Base-by-base conservation (phyloP, 2,797 vertebrate species). In the Crocidura indochinensis region DNA sequence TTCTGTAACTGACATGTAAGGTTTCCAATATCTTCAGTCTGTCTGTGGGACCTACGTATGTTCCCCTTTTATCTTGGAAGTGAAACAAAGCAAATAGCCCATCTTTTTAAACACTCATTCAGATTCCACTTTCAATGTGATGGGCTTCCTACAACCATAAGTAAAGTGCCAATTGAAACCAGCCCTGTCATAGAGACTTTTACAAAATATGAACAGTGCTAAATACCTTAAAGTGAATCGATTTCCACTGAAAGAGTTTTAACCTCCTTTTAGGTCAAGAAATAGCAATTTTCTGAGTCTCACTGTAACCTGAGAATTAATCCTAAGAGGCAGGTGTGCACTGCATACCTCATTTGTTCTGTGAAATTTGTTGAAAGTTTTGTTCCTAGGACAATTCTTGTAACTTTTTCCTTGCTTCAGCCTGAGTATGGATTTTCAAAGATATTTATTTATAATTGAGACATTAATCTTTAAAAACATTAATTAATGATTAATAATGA, bases 221-320 rank as follows among this genome's bases (percentile, higher is more conserved):
- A 98, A 98, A 97, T 97, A 97, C 95, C 96, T 96, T 96, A 96
- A 97, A 98, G 96, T 96, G 95, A 97, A 97, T 95, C 1, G 0
- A 96, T 98, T 97, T 97, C 83, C 82, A 96, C 62, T 88, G 51
- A 87, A 97, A 98, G 94, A 96, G 95, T 97, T 97, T 98, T 97
- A 97, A 97, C 96, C 96, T 97, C 83, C 73, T 96, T 97, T 97
- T 96, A 97, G 97, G 96, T 98, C 97, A 98, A 98, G 97, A 98
- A 98, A 97, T 95, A 98, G 87, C 95, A 97, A 95, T 98, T 97
- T 98, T 97, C 95, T 26, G 74, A 97, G 95, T 87, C 95, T 97
- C 84, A 62, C 79, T 90, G 17, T 97, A 97, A 97, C 95, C 94
- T 95, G 89, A 96, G 94, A 97, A 98, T 97, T 98, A 98, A 96